Evolutionary conservation across 2,113 vertebrate species (phyloP).

Genomic region (Mormyrus lacerda): DNA sequence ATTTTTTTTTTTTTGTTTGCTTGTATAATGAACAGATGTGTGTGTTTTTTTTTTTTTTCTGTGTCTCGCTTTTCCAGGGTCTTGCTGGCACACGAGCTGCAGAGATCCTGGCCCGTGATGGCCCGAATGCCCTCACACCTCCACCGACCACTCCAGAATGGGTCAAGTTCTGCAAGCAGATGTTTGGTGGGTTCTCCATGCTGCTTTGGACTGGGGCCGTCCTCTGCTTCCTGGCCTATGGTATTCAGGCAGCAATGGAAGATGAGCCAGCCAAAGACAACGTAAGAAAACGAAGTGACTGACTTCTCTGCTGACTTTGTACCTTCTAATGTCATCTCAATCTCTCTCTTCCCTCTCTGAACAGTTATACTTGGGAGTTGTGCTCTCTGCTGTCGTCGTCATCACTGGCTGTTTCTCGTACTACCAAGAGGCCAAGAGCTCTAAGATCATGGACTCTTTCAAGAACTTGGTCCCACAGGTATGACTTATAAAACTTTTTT

Average conservation of each 20-base stretch:
- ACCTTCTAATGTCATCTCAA: not conserved
- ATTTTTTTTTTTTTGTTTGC: not conserved
- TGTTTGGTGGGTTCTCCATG: constrained; percentile 73
- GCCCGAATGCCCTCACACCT: constrained; percentile 68
- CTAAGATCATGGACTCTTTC: constrained; percentile 75
- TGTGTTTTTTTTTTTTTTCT: not conserved
- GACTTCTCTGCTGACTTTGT: not conserved
- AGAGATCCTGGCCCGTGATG: constrained; percentile 65
- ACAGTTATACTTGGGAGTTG: constrained; percentile 64
- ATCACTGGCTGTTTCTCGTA: constrained; percentile 70
- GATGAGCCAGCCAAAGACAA: constrained; percentile 67
- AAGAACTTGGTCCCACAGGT: constrained; percentile 75
- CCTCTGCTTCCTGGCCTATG: constrained; percentile 69
- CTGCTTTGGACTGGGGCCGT: constrained; percentile 70
- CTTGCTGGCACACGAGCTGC: constrained; percentile 59
- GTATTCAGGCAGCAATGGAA: constrained; percentile 64
- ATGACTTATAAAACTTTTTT: not conserved
- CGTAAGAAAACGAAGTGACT: constrained; percentile 43
- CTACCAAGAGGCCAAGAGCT: constrained; percentile 72
- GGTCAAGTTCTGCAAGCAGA: constrained; percentile 75
- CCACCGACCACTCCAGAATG: constrained; percentile 70
- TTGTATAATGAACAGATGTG: not conserved
- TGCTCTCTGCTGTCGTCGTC: constrained; percentile 63
- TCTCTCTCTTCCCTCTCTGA: not conserved
- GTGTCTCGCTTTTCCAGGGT: constrained; percentile 43